Conservation (phyloP, 2,888 invertebrate species). For the Anoplius nigerrimus region DNA sequence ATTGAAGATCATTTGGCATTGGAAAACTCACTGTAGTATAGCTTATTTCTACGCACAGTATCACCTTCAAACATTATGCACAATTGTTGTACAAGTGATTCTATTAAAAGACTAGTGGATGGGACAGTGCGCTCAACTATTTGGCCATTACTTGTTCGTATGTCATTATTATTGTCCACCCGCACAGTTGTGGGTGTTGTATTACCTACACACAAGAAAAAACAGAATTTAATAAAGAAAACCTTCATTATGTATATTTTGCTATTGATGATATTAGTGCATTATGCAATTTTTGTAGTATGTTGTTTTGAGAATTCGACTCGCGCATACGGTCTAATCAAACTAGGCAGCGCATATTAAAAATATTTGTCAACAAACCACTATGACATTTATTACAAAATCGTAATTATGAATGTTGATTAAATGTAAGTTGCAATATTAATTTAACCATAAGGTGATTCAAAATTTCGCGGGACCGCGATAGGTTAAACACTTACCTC, state of each 20-base stretch:
- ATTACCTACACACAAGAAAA: slow-evolving; percentile 44
- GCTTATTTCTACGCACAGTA: slow-evolving; percentile 77
- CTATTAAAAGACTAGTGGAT: slow-evolving; percentile 82
- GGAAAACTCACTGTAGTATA: slow-evolving; percentile 77
- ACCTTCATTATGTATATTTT: too few species aligned
- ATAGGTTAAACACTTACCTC: slow-evolving; percentile 52
- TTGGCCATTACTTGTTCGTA: slow-evolving; percentile 40
- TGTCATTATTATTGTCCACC: slow-evolving; percentile 14
- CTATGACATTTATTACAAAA: too few species aligned
- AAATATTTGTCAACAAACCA: too few species aligned
- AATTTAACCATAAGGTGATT: slow-evolving; percentile 3
- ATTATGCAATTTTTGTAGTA: too few species aligned
- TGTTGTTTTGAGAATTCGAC: too few species aligned
- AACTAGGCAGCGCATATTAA: too few species aligned
- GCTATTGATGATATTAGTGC: too few species aligned
- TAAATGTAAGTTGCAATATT: too few species aligned
- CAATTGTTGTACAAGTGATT: slow-evolving; percentile 83
- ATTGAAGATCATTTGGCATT: neutral
- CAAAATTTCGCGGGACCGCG: slow-evolving; percentile 16
- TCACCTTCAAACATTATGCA: slow-evolving; percentile 82
- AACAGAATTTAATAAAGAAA: neutral
- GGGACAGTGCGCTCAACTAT: slow-evolving; percentile 75
- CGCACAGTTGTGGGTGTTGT: slow-evolving; percentile 39
- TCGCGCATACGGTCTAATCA: too few species aligned
- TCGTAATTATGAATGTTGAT: too few species aligned